Conservation (phyloP, 2,113 vertebrate genomes). For the Aptenodytes forsteri region DNA sequence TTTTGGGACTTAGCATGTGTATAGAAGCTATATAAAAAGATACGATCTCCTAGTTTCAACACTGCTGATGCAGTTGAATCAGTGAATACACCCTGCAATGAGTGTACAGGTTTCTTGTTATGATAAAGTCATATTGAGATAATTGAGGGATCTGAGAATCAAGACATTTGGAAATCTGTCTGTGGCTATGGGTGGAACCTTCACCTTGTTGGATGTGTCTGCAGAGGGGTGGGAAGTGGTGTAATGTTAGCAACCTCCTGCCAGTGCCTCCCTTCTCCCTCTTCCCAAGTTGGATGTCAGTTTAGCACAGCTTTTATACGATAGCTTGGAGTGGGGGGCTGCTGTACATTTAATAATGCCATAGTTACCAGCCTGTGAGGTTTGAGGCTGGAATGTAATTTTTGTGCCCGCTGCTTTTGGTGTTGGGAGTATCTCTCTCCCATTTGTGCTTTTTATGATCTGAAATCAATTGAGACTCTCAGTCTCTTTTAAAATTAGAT, state of each 20-base stretch:
- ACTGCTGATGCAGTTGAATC: neutral
- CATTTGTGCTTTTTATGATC: neutral
- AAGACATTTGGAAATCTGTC: neutral
- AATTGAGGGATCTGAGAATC: neutral
- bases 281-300: neutral
- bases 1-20: neutral
- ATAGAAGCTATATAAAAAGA: neutral
- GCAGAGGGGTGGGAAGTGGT: neutral
- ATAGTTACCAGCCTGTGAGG: neutral
- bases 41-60: fast-evolving
- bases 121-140: neutral
- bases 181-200: neutral
- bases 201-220: neutral
- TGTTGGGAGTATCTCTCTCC: neutral
- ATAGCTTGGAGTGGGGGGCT: no score
- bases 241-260: neutral
- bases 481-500: neutral
- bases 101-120: neutral
- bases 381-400: neutral
- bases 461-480: neutral
- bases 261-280: neutral
- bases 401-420: neutral
- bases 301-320: neutral
- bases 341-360: neutral
- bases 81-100: neutral